Evolutionary conservation across 1,140 invertebrate species (phyloP).

Genomic region (Drosophila subobscura): DNA sequence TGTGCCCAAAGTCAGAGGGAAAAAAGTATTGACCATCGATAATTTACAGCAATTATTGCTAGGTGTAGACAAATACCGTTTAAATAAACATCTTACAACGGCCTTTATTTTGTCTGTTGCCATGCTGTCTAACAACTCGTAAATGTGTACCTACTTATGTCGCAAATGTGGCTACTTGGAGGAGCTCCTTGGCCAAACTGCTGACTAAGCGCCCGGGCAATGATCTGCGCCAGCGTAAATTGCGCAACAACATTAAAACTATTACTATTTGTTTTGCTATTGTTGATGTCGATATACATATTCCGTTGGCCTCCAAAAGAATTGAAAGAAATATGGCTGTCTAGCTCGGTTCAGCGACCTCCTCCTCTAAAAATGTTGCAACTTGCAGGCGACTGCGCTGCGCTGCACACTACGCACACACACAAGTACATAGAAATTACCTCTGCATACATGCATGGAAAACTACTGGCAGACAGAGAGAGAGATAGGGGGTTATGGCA

Average conservation of each 20-base stretch:
- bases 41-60: no score
- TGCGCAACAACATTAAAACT: slow-evolving; percentile 71
- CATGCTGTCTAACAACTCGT: slow-evolving; percentile 41
- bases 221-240: slow-evolving; percentile 54
- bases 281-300: slow-evolving; percentile 18
- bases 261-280: slow-evolving; percentile 53
- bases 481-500: slow-evolving; percentile 20
- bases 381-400: slow-evolving; percentile 40
- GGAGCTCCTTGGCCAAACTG: slow-evolving; percentile 37
- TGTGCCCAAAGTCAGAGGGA: no score
- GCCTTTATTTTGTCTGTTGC: slow-evolving; percentile 28
- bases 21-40: no score
- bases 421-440: no score
- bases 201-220: slow-evolving; percentile 59
- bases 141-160: neutral
- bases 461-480: slow-evolving; percentile 45
- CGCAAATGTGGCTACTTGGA: slow-evolving; percentile 5
- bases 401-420: slow-evolving; percentile 6
- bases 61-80: no score
- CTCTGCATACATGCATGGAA: slow-evolving; percentile 37
- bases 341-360: slow-evolving; percentile 69
- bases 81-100: slow-evolving; percentile 11
- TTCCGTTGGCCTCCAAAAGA: slow-evolving; percentile 67
- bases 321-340: slow-evolving; percentile 31
- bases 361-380: slow-evolving; percentile 56